Base-by-base conservation (phyloP, 2,888 invertebrate species). In the Acanthosepion lycidas region DNA sequence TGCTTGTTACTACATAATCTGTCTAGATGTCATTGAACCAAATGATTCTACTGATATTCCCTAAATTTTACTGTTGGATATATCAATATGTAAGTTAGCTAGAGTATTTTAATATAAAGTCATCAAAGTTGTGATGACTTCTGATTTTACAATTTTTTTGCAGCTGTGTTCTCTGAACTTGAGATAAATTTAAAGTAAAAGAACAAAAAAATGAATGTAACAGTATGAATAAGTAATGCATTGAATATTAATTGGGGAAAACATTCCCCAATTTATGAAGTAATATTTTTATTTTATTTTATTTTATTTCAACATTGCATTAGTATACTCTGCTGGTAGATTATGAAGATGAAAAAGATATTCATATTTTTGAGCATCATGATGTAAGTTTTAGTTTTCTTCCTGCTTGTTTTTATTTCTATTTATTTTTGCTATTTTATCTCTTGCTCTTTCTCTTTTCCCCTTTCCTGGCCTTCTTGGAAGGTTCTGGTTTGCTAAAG, bases 281-380 rank as follows among this genome's bases (percentile, higher is more conserved):
- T 49, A 49, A 93, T 51, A 53, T 49, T 93, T 42, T 42, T 42
- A 42, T 42, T 42, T 42, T 93, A n/a, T 18, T 93, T 51, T 48
- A 28, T 93, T 53, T 93, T 93, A 53, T 93, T 49, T 53, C 93
- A 49, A 93, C 93, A 93, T 48, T 18, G 9, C 53, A 93, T 93
- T 93, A 49, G 49, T 93, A 93, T 53, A 49, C 53, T 51, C 93
- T 51, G n/a, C 93, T 49, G 49, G 93, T 53, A 93, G 49, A 93
- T 49, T 51, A n/a, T 51, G 53, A 53, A 51, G 51, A 93, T 51
- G 93, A 92, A 92, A 92, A 49, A 51, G 92, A 42, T 18, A 93
- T 28, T 93, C 53, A 93, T 51, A 51, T 93, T 51, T 93, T 93
- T 93, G 51, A 93, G n/a, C 78, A 18, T 33, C 78, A 15, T 78